phyloP scores from a whole-genome alignment of 1,140 invertebrate species.

The Leptonema lineaticorne region DNA sequence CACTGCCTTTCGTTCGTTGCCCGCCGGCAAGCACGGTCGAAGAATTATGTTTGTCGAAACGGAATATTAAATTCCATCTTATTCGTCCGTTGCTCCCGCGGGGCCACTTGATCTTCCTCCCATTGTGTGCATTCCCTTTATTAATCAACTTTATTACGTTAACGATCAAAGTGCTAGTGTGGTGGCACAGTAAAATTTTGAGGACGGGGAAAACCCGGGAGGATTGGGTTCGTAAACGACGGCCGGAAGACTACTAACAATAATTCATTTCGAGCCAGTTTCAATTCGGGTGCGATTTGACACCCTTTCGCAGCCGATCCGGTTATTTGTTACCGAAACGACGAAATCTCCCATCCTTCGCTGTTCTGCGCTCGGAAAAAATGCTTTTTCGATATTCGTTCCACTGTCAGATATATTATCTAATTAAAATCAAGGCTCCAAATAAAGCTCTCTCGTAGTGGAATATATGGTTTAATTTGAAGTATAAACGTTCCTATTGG shows the following conservation, averaged over 20 bases:
- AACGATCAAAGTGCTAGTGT: conserved; percentile 15
- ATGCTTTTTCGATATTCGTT: no score
- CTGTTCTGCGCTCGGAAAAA: no score
- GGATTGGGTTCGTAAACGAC: no score
- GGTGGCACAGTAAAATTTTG: no score
- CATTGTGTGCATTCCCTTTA: conserved; percentile 22
- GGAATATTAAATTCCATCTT: conserved; percentile 23
- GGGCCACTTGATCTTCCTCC: conserved; percentile 16
- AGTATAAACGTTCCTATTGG: no score
- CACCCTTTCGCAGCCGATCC: neutral
- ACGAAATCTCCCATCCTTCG: no score
- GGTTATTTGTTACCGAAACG: neutral
- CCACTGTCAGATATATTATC: no score
- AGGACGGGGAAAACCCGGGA: no score
- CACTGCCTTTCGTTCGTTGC: neutral
- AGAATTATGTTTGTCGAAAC: conserved; percentile 25
- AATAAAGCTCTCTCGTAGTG: no score
- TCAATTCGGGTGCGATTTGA: neutral
- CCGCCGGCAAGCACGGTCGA: conserved; percentile 9
- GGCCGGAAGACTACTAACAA: neutral
- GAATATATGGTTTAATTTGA: no score
- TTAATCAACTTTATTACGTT: conserved; percentile 25
- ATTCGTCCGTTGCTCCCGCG: conserved; percentile 14
- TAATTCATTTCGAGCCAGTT: neutral
- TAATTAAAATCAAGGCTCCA: no score